Evolutionary conservation across 1,140 invertebrate genomes (phyloP), one percentile per base, ranked within the genome.

Genomic region (Cydia fagiglandana): DNA sequence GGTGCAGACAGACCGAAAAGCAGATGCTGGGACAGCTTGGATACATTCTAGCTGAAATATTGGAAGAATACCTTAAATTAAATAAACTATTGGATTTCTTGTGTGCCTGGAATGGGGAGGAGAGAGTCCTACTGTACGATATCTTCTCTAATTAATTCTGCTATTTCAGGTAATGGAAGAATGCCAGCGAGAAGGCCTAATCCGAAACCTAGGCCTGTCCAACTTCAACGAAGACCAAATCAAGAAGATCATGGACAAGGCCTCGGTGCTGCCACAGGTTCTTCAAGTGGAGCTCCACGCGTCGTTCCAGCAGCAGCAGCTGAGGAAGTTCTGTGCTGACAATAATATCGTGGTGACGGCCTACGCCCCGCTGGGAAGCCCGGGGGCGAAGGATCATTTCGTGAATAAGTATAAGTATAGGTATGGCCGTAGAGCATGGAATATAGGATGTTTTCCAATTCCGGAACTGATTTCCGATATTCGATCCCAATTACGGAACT

Each of bases 241-340:
- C 70, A 81, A 93, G 73, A 93, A 94, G 45, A 94, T 97, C 68
- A 92, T 95, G 64, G 94, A 96, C 53, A 94, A 94, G 75, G 93
- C 95, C 34, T 93, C 93, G 76, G 94, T 97, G 24, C 95, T 94
- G 77, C 96, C 96, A 0, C 94, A 94, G 74, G 96, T 95, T 84
- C 90, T 97, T 34, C 96, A 97, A 91, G 77, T 98, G 34, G 97
- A 98, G 85, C 91, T 97, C 34, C 97, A 98, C 86, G 95, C 96
- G 0, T 97, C 97, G 83, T 94, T 97, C 79, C 97, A 98, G 86
- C 97, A 98, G 90, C 94, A 94, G 17, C 93, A 95, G 38, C 86
- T 99, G 24, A 93, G 96, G 6, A 93, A 96, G 78, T 97, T 96
- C 77, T 98, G 97, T 84, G 92, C 94, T 73, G 85, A 94, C 6